Evolutionary conservation across 2,113 vertebrate genomes (phyloP), one percentile per base, ranked within the genome.

Genomic region (Planiliza haematocheilus): DNA sequence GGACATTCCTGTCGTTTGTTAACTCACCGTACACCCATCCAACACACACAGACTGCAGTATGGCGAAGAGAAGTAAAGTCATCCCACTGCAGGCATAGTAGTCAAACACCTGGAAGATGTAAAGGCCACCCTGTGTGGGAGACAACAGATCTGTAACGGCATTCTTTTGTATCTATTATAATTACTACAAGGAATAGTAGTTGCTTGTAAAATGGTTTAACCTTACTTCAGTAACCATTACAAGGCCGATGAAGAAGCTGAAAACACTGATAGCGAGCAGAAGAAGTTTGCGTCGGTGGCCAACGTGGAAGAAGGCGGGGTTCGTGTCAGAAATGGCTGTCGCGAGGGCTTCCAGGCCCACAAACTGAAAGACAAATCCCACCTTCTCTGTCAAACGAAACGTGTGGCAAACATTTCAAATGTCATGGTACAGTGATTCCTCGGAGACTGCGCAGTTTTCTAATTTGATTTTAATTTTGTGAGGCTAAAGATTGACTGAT

Each of bases 51-150:
- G 95, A 95, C 88, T 99, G 97, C 72, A 96, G 92, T 71, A 95
- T 18, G 0, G 97, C 91, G 66, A 99, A 94, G 51, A 97, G 95
- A n/a, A 99, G 95, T 18, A 99, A 91, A 71, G 96, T 96, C 0
- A 87, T 96, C 24, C 98, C 98, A 1, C 98, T 99, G 85, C 94
- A 96, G 61, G 95, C 94, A 0, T 99, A 99, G 86, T 97, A 96
- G 87, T 99, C 98, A 82, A 99, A 98, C 50, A 99, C 76, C 93
- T 98, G 97, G 81, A 99, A 99, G 84, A 99, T 83, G 78, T 99
- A 99, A 88, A 99, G 94, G 34, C 98, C 97, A 0, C 97, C 97
- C 98, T 99, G 66, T 62, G 64, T 52, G 41, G 42, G 18, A 62
- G 8, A 46, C 8, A 34, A n/a, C 50, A 67, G 11, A 6, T 37